Evolutionary conservation across 2,888 invertebrate genomes (phyloP), one percentile per base, ranked within the genome.

Genomic region (Stenotaenia linearis): DNA sequence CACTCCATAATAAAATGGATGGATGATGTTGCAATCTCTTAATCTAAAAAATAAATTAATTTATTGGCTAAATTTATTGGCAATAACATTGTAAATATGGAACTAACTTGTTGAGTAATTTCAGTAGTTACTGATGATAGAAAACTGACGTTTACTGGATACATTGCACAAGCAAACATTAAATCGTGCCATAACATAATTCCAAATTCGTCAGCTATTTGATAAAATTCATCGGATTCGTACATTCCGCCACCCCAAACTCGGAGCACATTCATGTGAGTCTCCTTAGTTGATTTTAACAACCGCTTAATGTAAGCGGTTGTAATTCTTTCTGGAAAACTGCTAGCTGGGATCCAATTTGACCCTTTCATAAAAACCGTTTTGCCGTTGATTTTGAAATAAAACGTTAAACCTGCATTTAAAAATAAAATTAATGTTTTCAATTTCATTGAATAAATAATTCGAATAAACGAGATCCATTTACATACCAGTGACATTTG

Each of bases 241-340:
- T 98, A 99, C 0, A 95, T 88, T 0, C 97, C 98, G n/a, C 98
- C 98, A 35, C 98, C 98, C 98, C 98, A 99, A 0, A 98, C 94
- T 15, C 98, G 89, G 15, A 99, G 87, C 91, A 95, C 94, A 84
- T 95, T 94, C 93, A 97, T 96, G 85, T 97, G 91, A 0, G 92
- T 91, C 9, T 91, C 90, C 82, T 90, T 90, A 0, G 92, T 92
- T 0, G 93, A 91, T 79, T 86, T 84, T 37, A 97, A 85, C 1
- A 96, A 87, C 81, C 89, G 86, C 35, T 89, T 87, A 78, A 94
- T 90, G 75, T 85, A 83, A n/a, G 84, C 84, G 81, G 90, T 86
- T 25, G 89, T 88, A 0, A 92, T 90, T 45, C 89, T 84, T 87
- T 96, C 96, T 0, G 94, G 95, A 79, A 97, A 90, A 82, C 95